Conservation (phyloP, 2,797 vertebrate genomes). For the Melanotaenia boesemani region DNA sequence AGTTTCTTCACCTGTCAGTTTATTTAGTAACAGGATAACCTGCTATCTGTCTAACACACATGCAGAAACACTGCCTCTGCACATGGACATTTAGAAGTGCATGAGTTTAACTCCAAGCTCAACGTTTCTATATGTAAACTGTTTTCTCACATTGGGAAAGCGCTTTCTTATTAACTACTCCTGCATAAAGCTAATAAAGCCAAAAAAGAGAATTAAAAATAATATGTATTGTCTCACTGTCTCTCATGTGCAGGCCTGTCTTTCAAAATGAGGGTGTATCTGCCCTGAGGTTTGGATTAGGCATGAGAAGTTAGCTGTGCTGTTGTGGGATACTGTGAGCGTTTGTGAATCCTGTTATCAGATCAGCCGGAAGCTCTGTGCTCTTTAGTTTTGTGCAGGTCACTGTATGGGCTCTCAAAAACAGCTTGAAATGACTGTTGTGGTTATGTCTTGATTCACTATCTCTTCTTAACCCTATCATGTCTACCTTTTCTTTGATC, state of each 20-base stretch:
- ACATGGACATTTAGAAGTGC: constrained; percentile 23
- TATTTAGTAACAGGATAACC: constrained; percentile 62
- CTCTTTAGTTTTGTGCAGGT: constrained; percentile 33
- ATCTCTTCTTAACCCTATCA: background rate
- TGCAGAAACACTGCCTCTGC: constrained; percentile 26
- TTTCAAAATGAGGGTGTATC: constrained; percentile 56
- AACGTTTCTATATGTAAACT: constrained; percentile 28
- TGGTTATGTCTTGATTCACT: constrained; percentile 34
- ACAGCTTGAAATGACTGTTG: constrained; percentile 28
- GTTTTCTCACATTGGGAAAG: constrained; percentile 8
- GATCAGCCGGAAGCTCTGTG: constrained; percentile 53
- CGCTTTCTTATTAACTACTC: constrained; percentile 13
- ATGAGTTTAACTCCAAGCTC: constrained; percentile 12
- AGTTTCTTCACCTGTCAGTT: constrained; percentile 72
- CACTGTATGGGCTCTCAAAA: constrained; percentile 10
- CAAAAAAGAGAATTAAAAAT: constrained; percentile 18
- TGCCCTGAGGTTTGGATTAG: constrained; percentile 60
- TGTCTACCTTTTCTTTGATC: constrained; percentile 44
- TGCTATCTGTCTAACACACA: constrained; percentile 54
- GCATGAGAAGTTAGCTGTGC: constrained; percentile 40
- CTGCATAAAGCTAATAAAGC: constrained; percentile 23
- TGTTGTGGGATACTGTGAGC: constrained; percentile 54
- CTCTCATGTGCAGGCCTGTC: constrained; percentile 28
- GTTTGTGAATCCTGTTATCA: constrained; percentile 59
- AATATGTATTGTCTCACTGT: constrained; percentile 14